These are phyloP conservation scores for Mactra quadrangularis DNA, from an alignment of 1,140 invertebrate genomes.

Conservation along the genomic window DNA sequence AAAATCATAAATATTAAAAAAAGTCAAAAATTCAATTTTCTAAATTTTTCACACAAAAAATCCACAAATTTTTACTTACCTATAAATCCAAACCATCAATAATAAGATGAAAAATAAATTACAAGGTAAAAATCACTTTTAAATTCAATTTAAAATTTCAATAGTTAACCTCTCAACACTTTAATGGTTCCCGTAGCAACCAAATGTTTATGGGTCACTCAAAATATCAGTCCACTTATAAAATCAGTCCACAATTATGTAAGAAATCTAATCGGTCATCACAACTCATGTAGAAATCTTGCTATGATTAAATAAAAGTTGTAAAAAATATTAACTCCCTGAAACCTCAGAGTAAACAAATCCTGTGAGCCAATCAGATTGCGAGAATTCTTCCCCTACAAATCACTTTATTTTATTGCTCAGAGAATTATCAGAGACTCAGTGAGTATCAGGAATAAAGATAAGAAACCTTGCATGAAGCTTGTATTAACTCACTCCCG, in stretches of 20 bases:
- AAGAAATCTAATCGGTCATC: background rate
- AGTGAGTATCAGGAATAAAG: no score
- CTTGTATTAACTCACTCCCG: background rate
- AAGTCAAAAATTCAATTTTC: no score
- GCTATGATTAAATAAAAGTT: background rate
- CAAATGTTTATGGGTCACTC: no score
- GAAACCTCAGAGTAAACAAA: constrained; percentile 31
- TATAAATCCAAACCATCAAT: no score
- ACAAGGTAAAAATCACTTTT: background rate
- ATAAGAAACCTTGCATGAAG: no score
- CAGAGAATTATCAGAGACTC: no score
- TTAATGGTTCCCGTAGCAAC: constrained; percentile 12
- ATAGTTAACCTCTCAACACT: background rate
- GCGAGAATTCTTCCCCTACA: no score
- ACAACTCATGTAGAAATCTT: constrained; percentile 50
- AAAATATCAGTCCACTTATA: background rate
- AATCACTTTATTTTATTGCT: no score
- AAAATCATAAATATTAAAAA: no score
- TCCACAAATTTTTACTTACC: no score
- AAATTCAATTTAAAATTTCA: background rate
- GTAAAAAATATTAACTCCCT: constrained; percentile 32
- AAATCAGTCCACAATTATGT: constrained; percentile 5
- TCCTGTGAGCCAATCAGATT: background rate
- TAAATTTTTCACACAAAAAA: no score
- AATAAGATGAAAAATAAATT: background rate